Conservation (phyloP, 2,888 invertebrate genomes). For the Melitaea athalia region DNA sequence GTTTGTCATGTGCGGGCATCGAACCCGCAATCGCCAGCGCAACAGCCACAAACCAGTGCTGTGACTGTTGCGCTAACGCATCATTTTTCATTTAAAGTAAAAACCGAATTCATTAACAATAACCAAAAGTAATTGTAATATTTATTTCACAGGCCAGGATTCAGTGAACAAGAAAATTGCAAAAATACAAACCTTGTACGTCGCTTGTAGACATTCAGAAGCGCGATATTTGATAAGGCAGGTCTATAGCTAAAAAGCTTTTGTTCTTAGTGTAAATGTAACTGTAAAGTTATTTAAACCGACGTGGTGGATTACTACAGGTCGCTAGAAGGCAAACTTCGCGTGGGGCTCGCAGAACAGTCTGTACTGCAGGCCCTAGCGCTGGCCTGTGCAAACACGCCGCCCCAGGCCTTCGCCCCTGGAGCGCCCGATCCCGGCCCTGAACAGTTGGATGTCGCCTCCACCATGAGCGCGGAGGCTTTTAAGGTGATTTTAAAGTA, state of each 20-base stretch:
- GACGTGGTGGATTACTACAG: slow-evolving; percentile 76
- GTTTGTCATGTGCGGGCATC: too few species aligned
- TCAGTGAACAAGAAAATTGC: slow-evolving; percentile 92
- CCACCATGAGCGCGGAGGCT: slow-evolving; percentile 83
- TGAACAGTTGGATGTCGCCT: slow-evolving; percentile 84
- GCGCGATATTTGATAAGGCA: slow-evolving; percentile 91
- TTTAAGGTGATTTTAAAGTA: slow-evolving; percentile 83
- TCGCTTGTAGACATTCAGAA: slow-evolving; percentile 94
- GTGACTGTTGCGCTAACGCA: too few species aligned
- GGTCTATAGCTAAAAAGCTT: too few species aligned
- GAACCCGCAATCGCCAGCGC: too few species aligned
- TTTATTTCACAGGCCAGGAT: slow-evolving; percentile 73
- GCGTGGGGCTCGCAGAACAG: slow-evolving; percentile 98
- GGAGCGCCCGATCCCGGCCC: slow-evolving; percentile 80
- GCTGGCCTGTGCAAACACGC: slow-evolving; percentile 90
- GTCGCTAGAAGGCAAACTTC: slow-evolving; percentile 95
- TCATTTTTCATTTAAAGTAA: not conserved
- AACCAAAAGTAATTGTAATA: not conserved
- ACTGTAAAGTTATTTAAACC: not conserved
- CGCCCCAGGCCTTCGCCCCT: slow-evolving; percentile 73
- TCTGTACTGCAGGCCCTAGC: slow-evolving; percentile 96
- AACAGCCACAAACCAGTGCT: too few species aligned
- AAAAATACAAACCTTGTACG: slow-evolving; percentile 95
- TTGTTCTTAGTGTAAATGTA: too few species aligned
- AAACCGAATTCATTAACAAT: too few species aligned